phyloP scores from a whole-genome alignment of 2,888 invertebrate genomes.

The Hoplodrina blanda region DNA sequence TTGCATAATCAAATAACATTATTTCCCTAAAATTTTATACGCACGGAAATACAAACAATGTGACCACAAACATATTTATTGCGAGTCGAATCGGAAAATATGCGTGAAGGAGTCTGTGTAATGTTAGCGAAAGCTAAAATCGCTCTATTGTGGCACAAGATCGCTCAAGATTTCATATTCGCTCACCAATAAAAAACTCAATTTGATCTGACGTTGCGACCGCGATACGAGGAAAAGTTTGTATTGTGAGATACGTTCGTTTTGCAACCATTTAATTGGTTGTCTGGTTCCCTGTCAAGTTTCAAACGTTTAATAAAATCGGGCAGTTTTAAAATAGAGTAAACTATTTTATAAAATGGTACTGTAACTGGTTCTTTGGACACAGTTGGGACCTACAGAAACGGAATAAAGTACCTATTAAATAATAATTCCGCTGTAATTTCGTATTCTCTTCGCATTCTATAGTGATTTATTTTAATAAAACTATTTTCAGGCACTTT shows the following conservation, averaged over 20 bases:
- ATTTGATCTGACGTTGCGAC: conserved; percentile 57
- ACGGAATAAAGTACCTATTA: not conserved
- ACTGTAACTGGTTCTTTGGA: not conserved
- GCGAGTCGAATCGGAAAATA: conserved; percentile 74
- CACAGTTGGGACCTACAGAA: not conserved
- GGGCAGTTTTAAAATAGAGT: conserved; percentile 26
- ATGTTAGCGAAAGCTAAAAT: conserved; percentile 66
- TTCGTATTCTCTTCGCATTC: not conserved
- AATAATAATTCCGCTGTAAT: not conserved
- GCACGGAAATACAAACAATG: conserved; percentile 73
- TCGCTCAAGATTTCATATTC: conserved; percentile 66
- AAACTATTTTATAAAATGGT: conserved; percentile 16
- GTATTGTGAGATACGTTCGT: conserved; percentile 19
- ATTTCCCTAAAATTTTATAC: conserved; percentile 69
- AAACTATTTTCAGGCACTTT: too few species aligned
- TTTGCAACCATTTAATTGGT: conserved; percentile 51
- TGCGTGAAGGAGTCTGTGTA: conserved; percentile 68
- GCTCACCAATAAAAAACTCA: conserved; percentile 66
- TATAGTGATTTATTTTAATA: too few species aligned
- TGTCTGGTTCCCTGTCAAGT: conserved; percentile 26
- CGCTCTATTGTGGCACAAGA: conserved; percentile 66
- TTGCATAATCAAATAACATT: conserved; percentile 31
- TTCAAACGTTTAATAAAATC: conserved; percentile 33
- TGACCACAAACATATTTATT: conserved; percentile 66
- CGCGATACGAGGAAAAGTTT: conserved; percentile 42